These are phyloP conservation scores for Anoplolepis gracilipes DNA, from an alignment of 1,140 invertebrate genomes.

Conservation along the genomic window DNA sequence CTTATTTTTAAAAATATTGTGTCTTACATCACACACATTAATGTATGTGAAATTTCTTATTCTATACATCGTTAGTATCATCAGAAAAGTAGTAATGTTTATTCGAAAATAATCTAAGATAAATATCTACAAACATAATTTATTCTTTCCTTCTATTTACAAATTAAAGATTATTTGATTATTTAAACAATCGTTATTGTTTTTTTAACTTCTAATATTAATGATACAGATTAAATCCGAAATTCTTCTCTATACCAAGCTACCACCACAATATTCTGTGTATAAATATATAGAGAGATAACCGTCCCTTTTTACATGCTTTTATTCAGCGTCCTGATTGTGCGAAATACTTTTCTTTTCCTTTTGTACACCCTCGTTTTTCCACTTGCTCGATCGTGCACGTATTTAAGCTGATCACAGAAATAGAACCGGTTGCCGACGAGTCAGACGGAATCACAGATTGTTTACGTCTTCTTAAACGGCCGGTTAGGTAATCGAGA, in stretches of 20 bases:
- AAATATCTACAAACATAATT: not conserved
- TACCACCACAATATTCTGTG: not conserved
- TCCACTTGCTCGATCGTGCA: constrained; percentile 33
- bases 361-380: not conserved
- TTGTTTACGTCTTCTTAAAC: constrained; percentile 73
- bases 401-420: constrained; percentile 12
- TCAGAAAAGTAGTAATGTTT: not conserved
- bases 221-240: not conserved
- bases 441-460: constrained; percentile 42
- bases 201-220: not conserved
- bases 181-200: not conserved
- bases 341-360: constrained; percentile 18
- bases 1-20: no score
- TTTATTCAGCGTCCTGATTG: not conserved
- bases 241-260: not conserved
- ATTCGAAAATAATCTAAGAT: not conserved
- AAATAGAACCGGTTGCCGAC: constrained; percentile 66
- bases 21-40: no score
- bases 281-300: not conserved
- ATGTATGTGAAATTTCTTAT: not conserved
- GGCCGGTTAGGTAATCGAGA: constrained; percentile 56
- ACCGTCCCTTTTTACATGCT: not conserved
- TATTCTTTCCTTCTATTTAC: not conserved
- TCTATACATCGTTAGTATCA: not conserved
- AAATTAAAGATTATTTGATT: not conserved